phyloP scores from a whole-genome alignment of 2,888 invertebrate genomes.

The Sphecodes monilicornis region DNA sequence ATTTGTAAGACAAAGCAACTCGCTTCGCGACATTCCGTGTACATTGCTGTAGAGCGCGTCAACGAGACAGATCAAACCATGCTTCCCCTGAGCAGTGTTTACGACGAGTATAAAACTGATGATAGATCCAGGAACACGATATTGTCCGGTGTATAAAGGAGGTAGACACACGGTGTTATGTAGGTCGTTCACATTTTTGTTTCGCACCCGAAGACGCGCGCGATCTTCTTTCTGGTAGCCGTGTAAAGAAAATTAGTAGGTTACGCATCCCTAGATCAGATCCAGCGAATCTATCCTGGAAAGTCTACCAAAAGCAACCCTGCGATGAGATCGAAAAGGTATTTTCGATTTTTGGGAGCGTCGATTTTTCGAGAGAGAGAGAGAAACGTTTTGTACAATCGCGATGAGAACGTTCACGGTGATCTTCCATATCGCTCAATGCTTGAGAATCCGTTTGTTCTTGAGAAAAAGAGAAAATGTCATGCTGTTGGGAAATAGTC shows the following conservation, averaged over 20 bases:
- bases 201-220: background rate
- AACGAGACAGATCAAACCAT: background rate
- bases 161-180: background rate
- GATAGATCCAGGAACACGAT: background rate
- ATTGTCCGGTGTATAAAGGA: background rate
- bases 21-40: slow-evolving; percentile 32
- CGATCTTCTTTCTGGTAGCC: background rate
- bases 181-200: background rate
- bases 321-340: slow-evolving; percentile 56
- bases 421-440: background rate
- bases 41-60: slow-evolving; percentile 1
- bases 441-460: background rate
- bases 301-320: slow-evolving; percentile 70
- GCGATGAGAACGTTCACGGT: background rate
- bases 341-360: slow-evolving; percentile 31
- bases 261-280: slow-evolving; percentile 12
- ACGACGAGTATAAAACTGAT: background rate
- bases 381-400: slow-evolving; percentile 11
- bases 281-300: slow-evolving; percentile 70
- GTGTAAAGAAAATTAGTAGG: background rate
- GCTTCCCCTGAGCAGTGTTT: background rate
- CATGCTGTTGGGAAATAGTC: slow-evolving; percentile 77
- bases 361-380: slow-evolving; percentile 24
- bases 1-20: slow-evolving; percentile 56
- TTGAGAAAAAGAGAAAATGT: slow-evolving; percentile 72